Conservation (phyloP, 2,113 vertebrate genomes). For the Triplophysa rosa region DNA sequence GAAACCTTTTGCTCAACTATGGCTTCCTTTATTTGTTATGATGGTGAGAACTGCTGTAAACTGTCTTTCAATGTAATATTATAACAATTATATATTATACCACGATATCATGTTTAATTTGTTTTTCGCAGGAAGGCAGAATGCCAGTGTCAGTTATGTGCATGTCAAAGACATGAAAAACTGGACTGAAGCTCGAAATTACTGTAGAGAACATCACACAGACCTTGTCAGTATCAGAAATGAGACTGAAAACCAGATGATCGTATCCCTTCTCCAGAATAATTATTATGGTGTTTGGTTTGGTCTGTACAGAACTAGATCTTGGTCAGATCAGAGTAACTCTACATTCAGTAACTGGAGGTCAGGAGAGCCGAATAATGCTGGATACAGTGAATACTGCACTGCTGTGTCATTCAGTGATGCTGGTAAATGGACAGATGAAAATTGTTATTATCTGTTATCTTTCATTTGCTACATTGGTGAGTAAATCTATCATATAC, state of each 20-base stretch:
- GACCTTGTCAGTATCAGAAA: constrained; percentile 34
- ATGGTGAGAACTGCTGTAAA: too few relatives aligned
- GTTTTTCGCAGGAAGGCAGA: too few relatives aligned
- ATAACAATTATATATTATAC: too few relatives aligned
- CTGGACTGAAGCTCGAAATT: too few relatives aligned
- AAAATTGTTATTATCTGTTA: not conserved
- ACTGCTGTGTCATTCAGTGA: constrained; percentile 20
- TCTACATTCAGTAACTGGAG: constrained; percentile 39
- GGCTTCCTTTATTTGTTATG: too few relatives aligned
- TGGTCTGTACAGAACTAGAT: constrained; percentile 44
- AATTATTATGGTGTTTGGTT: constrained; percentile 5
- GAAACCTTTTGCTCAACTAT: too few relatives aligned
- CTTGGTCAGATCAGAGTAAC: constrained; percentile 44
- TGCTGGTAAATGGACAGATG: constrained; percentile 11
- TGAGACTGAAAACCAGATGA: constrained; percentile 23
- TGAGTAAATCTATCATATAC: constrained; percentile 1
- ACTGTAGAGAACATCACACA: too few relatives aligned
- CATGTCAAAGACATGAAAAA: too few relatives aligned
- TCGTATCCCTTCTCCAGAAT: not conserved
- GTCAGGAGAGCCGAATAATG: constrained; percentile 6
- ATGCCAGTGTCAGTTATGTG: too few relatives aligned
- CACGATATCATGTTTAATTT: too few relatives aligned
- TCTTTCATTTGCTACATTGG: constrained; percentile 31
- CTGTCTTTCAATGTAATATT: too few relatives aligned
- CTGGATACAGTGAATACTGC: not conserved